These are phyloP conservation scores for Sitophilus oryzae DNA, from an alignment of 1,140 invertebrate genomes.

Conservation along the genomic window DNA sequence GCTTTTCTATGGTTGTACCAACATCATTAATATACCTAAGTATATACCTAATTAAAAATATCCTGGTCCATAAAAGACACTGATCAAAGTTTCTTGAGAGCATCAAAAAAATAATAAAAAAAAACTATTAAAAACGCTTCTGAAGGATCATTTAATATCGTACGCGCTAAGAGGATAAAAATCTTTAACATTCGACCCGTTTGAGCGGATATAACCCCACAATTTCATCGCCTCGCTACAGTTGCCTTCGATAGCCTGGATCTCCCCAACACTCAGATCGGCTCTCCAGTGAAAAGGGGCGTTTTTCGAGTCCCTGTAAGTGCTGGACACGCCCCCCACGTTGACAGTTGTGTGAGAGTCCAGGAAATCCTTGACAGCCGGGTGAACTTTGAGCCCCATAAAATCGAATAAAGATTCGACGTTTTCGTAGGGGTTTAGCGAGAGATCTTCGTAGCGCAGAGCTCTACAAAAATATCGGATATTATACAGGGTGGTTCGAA, in stretches of 20 bases:
- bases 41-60: no score
- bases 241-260: constrained; percentile 56
- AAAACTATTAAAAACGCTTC: no score
- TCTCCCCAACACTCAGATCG: constrained; percentile 64
- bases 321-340: constrained; percentile 74
- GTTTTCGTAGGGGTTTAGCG: constrained; percentile 65
- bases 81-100: no score
- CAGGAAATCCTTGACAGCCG: constrained; percentile 64
- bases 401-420: constrained; percentile 69
- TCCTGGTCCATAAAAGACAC: no score
- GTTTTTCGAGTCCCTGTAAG: constrained; percentile 72
- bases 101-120: no score
- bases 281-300: constrained; percentile 80
- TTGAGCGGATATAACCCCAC: constrained; percentile 70
- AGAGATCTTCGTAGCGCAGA: constrained; percentile 79
- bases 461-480: constrained; percentile 51
- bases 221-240: constrained; percentile 70
- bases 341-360: constrained; percentile 75
- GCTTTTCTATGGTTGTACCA: no score
- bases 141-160: constrained; percentile 25
- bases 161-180: constrained; percentile 53
- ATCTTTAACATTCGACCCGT: constrained; percentile 50
- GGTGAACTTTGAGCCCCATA: constrained; percentile 66
- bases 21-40: no score
- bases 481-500: background rate